Evolutionary conservation across 2,797 vertebrate species (phyloP), one percentile per base, ranked within the genome.

Genomic region (Morelia viridis): DNA sequence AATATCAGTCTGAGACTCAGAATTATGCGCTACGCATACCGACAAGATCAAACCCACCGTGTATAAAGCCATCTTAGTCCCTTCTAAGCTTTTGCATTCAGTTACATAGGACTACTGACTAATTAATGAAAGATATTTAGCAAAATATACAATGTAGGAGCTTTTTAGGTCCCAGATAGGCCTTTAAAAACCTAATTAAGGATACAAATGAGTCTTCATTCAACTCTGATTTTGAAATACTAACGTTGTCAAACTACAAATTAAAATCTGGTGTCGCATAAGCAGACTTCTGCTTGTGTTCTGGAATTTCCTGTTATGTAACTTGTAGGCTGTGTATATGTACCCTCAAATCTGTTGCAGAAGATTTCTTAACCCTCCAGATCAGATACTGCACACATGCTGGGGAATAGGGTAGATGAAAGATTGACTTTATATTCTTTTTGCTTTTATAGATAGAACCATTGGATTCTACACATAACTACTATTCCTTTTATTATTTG

Each of bases 81-180:
- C 68, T 87, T 91, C 0, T 41, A 71, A 68, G 92, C 76, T 90
- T 94, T 80, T 92, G 80, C 3, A 84, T 88, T 92, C 31, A 89
- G 85, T 88, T 91, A 64, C 17, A 94, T 50, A 58, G 11, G 46
- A 92, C 62, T 53, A 0, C 35, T 80, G 71, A 80, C 31, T 80
- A 80, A 41, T 80, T 80, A 80, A 46, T 80, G 71, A 41, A 58
- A 31, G 60, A 2, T 89, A 2, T 1, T 90, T n/a, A 83, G 93
- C 90, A 15, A 31, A 46, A 92, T 90, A 9, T 92, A 71, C 92
- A 88, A 84, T 84, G 88, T 9, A 22, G 3, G 71, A 80, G 71
- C 35, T 93, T 93, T 12, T 88, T 89, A 93, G 93, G 80, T 60
- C 80, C 71, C 89, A 88, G 11, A 90, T n/a, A 41, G 56, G 22